phyloP scores from a whole-genome alignment of 1,140 invertebrate species.

The Drosophila rhopaloa region DNA sequence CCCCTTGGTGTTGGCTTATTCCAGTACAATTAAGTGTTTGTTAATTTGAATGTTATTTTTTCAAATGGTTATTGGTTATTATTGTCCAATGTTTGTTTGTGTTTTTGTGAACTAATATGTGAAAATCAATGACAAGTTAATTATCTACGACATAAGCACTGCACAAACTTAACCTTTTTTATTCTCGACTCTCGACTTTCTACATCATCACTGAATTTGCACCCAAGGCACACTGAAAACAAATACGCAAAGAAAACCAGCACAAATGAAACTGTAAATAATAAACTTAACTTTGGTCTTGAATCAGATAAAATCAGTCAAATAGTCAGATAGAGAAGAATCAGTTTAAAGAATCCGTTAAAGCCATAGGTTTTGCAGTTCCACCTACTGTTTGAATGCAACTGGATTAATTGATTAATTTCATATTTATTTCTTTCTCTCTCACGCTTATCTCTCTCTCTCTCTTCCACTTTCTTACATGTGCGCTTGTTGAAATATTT shows the following conservation, averaged over 20 bases:
- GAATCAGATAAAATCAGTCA: conserved; percentile 72
- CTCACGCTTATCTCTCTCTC: conserved; percentile 70
- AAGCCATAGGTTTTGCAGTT: conserved; percentile 17
- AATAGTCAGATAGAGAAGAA: conserved; percentile 18
- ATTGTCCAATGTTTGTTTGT: conserved; percentile 39
- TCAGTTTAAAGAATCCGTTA: conserved; percentile 6
- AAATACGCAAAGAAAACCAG: neutral
- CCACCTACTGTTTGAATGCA: conserved; percentile 9
- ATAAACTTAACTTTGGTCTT: conserved; percentile 26
- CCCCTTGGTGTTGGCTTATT: conserved; percentile 12
- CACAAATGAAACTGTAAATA: conserved; percentile 45
- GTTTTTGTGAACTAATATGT: conserved; percentile 32
- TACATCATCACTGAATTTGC: conserved; percentile 22
- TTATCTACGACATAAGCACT: conserved; percentile 18
- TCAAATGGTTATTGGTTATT: conserved; percentile 18
- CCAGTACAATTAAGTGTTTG: neutral
- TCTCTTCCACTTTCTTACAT: conserved; percentile 72
- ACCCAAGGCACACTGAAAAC: conserved; percentile 4
- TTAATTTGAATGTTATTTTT: neutral
- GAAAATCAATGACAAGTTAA: conserved; percentile 21
- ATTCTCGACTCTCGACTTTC: neutral
- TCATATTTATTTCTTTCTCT: conserved; percentile 69
- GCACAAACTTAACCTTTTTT: conserved; percentile 1
- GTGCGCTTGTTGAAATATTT: conserved; percentile 73
- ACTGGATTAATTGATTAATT: conserved; percentile 57